phyloP scores from a whole-genome alignment of 2,113 vertebrate genomes.

The Rhinopomastus cyanomelas region DNA sequence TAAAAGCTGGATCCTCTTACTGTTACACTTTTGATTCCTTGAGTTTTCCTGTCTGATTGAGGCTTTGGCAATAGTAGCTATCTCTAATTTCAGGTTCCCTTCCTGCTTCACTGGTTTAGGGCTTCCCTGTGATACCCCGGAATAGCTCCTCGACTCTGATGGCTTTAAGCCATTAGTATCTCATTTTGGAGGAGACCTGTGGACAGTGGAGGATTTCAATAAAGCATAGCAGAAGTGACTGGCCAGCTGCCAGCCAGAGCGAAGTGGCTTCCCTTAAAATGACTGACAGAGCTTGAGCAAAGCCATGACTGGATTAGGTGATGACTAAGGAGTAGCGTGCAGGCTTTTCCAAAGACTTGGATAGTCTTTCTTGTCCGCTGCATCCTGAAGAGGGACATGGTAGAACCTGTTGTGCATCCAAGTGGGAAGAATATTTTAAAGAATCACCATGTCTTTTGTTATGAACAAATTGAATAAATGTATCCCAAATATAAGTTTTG shows the following conservation, averaged over 20 bases:
- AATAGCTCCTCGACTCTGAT: slow-evolving; percentile 43
- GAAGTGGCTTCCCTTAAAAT: slow-evolving; percentile 54
- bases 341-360: not conserved
- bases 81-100: not conserved
- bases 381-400: not conserved
- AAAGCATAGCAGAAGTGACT: slow-evolving; percentile 25
- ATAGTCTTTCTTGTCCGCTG: not conserved
- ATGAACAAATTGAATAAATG: not conserved
- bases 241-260: slow-evolving; percentile 30
- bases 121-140: slow-evolving; percentile 40
- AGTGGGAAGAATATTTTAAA: not conserved
- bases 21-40: not conserved
- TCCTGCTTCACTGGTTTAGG: slow-evolving; percentile 12
- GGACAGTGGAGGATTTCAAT: slow-evolving; percentile 47
- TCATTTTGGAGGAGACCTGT: slow-evolving; percentile 9
- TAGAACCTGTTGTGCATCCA: not conserved
- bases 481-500: not conserved
- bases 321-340: slow-evolving; percentile 20
- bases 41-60: not conserved
- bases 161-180: slow-evolving; percentile 43
- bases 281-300: slow-evolving; percentile 29
- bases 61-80: not conserved
- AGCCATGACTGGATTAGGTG: slow-evolving; percentile 27
- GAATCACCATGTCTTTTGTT: not conserved
- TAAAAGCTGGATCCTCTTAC: not conserved